Evolutionary conservation across 2,888 invertebrate genomes (phyloP).

Genomic region (Agapostemon virescens): DNA sequence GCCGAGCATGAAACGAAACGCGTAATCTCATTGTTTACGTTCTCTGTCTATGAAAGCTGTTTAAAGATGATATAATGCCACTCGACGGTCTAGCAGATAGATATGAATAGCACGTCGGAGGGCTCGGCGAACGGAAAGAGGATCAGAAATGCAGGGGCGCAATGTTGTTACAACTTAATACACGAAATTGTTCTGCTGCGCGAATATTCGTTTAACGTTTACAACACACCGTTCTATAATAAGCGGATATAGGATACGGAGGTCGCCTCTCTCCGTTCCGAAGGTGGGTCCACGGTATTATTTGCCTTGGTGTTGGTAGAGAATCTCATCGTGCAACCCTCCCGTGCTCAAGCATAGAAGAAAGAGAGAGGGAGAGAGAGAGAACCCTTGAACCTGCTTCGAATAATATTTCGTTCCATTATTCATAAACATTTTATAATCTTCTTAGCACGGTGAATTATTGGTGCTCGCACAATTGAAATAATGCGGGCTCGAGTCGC

Average conservation of each 20-base stretch:
- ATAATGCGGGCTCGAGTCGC: conserved; percentile 62
- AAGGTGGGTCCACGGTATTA: conserved; percentile 41
- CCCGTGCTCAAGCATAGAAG: conserved; percentile 22
- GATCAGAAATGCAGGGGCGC: conserved; percentile 58
- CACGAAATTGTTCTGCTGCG: conserved; percentile 69
- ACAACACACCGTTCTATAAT: conserved; percentile 48
- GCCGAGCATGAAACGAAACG: background rate
- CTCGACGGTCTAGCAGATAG: conserved; percentile 23
- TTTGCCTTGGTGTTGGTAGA: conserved; percentile 41
- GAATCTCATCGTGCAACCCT: conserved; percentile 45
- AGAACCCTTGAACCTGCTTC: conserved; percentile 50
- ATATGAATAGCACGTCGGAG: conserved; percentile 39
- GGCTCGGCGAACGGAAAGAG: conserved; percentile 49
- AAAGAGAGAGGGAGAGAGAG: background rate
- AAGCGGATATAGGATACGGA: conserved; percentile 44
- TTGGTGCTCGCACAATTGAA: conserved; percentile 72
- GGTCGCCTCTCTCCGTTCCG: conserved; percentile 13
- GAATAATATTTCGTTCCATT: conserved; percentile 75
- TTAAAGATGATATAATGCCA: conserved; percentile 40
- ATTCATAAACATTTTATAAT: conserved; percentile 78
- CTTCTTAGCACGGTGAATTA: conserved; percentile 76
- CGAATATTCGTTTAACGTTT: conserved; percentile 67
- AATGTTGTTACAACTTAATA: conserved; percentile 75
- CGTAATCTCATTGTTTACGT: conserved; percentile 40
- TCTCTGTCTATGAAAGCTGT: conserved; percentile 35